A percentile compares a stretch with the other conserved stretches of the same genome.
Evolutionary conservation across 2,888 invertebrate genomes (phyloP).

Genomic region (Caenorhabditis sp.): DNA sequence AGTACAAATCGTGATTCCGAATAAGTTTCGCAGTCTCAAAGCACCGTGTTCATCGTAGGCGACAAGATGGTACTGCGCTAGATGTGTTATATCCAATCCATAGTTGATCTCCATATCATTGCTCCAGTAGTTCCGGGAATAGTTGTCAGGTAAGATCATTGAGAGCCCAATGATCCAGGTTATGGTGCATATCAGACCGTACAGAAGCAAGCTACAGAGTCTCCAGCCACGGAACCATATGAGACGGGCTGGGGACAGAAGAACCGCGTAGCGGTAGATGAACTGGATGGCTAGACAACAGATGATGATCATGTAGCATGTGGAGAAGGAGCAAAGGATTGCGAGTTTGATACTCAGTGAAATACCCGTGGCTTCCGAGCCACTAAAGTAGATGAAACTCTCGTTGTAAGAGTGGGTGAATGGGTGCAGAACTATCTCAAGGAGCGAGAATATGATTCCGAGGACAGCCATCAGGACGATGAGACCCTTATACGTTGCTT

Average conservation of each 20-base stretch:
- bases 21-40: neutral
- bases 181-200: neutral
- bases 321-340: neutral
- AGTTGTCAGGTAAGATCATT: neutral
- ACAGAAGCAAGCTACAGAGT: neutral
- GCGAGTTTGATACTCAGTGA: neutral
- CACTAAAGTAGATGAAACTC: conserved; percentile 18
- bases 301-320: neutral
- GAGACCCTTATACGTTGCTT: conserved; percentile 10
- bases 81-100: neutral
- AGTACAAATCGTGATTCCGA: neutral
- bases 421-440: neutral
- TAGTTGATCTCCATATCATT: conserved; percentile 5
- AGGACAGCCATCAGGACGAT: neutral
- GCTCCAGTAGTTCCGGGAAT: neutral
- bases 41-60: neutral
- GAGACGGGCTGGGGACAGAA: neutral
- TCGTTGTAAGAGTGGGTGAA: conserved; percentile 25
- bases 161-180: neutral
- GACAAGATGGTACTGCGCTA: neutral
- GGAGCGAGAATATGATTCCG: conserved; percentile 4
- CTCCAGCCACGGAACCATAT: conserved; percentile 4
- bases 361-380: neutral
- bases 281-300: conserved; percentile 9
- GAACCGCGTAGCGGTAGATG: conserved; percentile 2